Percentiles rank a stretch among this genome's conserved stretches.
These are phyloP conservation scores for Oenanthe oenanthe DNA, from an alignment of 2,113 vertebrate genomes.

Conservation along the genomic window DNA sequence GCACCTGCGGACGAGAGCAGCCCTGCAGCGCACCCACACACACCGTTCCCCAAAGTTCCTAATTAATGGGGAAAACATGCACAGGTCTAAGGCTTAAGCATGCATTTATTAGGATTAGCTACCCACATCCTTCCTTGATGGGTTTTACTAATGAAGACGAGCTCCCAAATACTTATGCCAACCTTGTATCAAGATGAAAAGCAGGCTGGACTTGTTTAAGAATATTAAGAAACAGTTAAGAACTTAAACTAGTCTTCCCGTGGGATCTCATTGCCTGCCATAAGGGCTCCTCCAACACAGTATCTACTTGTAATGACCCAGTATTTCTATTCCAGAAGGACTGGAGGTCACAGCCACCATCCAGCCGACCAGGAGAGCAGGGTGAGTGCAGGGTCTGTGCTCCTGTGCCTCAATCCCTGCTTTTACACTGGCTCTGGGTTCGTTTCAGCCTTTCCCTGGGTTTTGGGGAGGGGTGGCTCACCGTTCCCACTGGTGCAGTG, in stretches of 20 bases:
- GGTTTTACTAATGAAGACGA: conserved; percentile 19
- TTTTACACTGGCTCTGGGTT: not conserved
- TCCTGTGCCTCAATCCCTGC: not conserved
- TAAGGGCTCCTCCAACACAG: not conserved
- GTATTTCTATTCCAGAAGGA: not conserved
- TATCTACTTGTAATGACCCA: not conserved
- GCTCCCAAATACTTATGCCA: conserved; percentile 22
- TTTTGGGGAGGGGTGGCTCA: not conserved
- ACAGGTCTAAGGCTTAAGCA: not conserved
- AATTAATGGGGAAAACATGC: not conserved
- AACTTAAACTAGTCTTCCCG: not conserved
- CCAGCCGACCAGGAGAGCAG: accelerated
- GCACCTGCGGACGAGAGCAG: conserved; percentile 74
- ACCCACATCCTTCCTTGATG: conserved; percentile 44
- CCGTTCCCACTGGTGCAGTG: not conserved
- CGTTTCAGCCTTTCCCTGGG: not conserved
- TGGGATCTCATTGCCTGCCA: not conserved
- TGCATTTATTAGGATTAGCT: not conserved
- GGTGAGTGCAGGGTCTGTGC: not conserved
- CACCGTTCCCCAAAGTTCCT: not conserved
- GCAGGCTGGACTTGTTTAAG: conserved; percentile 43
- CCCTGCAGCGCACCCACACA: not conserved
- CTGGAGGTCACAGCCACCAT: accelerated
- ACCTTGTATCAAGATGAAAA: conserved; percentile 31
- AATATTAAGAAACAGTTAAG: conserved; percentile 42